A percentile compares a stretch with the other conserved stretches of the same genome.
phyloP scores from a whole-genome alignment of 2,113 vertebrate genomes.

The Sterrhoptilus dennistouni region DNA sequence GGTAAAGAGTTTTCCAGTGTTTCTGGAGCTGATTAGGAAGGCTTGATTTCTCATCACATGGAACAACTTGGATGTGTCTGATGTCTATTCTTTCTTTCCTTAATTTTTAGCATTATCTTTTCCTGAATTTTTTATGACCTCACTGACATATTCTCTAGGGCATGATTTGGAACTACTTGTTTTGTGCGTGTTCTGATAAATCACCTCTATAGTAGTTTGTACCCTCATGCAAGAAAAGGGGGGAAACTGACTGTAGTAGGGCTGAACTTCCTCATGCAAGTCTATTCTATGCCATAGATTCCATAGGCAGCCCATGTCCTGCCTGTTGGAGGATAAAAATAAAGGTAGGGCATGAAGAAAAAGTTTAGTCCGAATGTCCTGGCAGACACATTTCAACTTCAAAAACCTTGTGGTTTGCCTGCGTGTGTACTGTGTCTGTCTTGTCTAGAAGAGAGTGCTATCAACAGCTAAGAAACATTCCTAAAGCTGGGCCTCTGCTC shows the following conservation, averaged over 20 bases:
- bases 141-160: not conserved
- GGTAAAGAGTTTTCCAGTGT: not conserved
- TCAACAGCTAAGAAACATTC: not conserved
- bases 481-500: not conserved
- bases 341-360: not conserved
- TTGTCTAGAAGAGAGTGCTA: not conserved
- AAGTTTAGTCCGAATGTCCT: not conserved
- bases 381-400: not conserved
- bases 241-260: not conserved
- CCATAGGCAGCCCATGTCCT: not conserved
- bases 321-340: not conserved
- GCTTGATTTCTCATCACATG: not conserved
- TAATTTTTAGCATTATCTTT: not conserved
- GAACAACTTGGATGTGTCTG: not conserved
- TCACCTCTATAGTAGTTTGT: not conserved
- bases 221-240: not conserved
- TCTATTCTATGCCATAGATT: not conserved
- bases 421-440: not conserved
- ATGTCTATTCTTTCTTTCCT: not conserved
- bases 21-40: not conserved
- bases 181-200: not conserved
- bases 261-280: not conserved
- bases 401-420: not conserved
- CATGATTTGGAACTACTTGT: not conserved
- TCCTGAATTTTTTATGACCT: not conserved